Conservation (phyloP, 1,140 invertebrate species). For the Tetragnatha versicolor region DNA sequence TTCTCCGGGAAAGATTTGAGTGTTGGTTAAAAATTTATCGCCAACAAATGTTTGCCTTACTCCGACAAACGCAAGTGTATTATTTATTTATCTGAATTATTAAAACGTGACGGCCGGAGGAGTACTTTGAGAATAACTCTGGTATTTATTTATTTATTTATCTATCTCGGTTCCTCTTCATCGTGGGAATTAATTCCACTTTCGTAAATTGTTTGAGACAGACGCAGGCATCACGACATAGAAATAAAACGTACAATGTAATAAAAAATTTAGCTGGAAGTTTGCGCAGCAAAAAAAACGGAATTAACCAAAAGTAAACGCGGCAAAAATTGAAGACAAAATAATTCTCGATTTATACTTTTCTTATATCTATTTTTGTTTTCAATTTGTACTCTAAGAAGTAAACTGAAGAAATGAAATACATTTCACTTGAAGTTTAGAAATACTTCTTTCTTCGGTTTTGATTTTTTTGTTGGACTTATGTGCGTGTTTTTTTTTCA, state of each 20-base stretch:
- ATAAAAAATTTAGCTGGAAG: slow-evolving; percentile 34
- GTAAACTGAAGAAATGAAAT: slow-evolving; percentile 35
- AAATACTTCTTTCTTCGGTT: neutral
- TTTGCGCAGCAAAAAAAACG: slow-evolving; percentile 14
- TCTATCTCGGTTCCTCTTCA: neutral
- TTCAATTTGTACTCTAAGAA: neutral
- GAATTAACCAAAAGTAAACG: slow-evolving; percentile 13
- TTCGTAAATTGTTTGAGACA: slow-evolving; percentile 35
- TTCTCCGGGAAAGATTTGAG: slow-evolving; percentile 20
- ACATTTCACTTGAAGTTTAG: neutral
- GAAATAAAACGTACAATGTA: slow-evolving; percentile 14
- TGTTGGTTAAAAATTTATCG: slow-evolving; percentile 42
- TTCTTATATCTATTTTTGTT: neutral
- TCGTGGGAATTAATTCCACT: slow-evolving; percentile 46
- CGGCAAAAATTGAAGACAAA: neutral
- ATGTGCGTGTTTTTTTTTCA: neutral
- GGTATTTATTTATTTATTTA: neutral
- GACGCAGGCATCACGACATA: neutral
- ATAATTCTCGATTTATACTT: neutral
- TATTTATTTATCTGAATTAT: slow-evolving; percentile 51
- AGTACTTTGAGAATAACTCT: slow-evolving; percentile 26
- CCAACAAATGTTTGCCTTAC: slow-evolving; percentile 30
- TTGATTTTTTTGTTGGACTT: slow-evolving; percentile 25
- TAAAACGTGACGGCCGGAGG: slow-evolving; percentile 22
- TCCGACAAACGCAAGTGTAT: slow-evolving; percentile 11